Conservation (phyloP, 2,797 vertebrate genomes). For the Ctenochaetus hawaiiensis region DNA sequence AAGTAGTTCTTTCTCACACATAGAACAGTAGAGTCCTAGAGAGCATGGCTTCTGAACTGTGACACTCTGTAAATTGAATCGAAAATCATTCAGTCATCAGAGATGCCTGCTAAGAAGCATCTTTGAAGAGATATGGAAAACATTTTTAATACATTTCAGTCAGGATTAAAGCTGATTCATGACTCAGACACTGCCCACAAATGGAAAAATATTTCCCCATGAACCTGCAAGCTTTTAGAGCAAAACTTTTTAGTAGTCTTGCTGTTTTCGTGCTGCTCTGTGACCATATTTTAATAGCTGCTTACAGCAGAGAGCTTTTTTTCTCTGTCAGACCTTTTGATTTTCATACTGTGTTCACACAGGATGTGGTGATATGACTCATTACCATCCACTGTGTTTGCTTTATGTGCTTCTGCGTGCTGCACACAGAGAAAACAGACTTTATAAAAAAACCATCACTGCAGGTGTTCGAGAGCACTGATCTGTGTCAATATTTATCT, state of each 20-base stretch:
- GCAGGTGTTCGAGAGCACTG: neutral
- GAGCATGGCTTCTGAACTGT: conserved; percentile 58
- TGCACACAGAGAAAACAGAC: neutral
- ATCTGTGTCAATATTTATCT: neutral
- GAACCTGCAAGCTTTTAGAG: neutral
- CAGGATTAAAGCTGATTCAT: neutral
- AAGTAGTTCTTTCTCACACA: conserved; percentile 79
- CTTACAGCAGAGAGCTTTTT: neutral
- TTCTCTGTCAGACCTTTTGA: neutral
- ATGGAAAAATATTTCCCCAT: neutral
- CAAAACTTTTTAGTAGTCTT: neutral
- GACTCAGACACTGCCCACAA: neutral
- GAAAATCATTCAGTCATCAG: neutral
- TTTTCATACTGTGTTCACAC: conserved; percentile 26
- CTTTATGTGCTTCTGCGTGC: neutral
- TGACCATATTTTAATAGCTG: neutral
- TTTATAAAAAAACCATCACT: neutral
- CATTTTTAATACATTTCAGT: neutral
- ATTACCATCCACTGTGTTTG: neutral
- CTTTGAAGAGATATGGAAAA: neutral
- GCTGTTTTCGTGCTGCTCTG: neutral
- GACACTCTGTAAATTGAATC: conserved; percentile 52
- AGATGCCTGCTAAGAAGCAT: neutral
- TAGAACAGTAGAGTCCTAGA: conserved; percentile 75
- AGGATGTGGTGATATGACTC: conserved; percentile 23